Percentiles rank a stretch among this genome's conserved stretches.
Conservation (phyloP, 2,888 invertebrate species). For the Thysanoteuthis rhombus region DNA sequence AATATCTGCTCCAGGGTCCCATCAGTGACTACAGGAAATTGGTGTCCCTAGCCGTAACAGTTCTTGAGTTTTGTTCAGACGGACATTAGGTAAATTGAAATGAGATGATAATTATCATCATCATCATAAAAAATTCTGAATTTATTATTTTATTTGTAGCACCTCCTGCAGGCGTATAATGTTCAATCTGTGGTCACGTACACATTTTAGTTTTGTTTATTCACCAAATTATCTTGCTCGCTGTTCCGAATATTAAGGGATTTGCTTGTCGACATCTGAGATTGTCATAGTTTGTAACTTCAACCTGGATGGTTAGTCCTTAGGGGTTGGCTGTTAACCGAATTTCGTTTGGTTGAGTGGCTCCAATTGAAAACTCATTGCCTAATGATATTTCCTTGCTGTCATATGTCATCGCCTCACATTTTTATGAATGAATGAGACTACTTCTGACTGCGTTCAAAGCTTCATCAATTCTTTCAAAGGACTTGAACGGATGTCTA, state of each 20-base stretch:
- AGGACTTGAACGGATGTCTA: not conserved
- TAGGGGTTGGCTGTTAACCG: not conserved
- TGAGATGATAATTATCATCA: too few relatives aligned
- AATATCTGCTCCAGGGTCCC: too few relatives aligned
- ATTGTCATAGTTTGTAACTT: not conserved
- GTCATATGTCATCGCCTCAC: not conserved
- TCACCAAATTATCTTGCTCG: too few relatives aligned
- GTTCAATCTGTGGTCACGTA: too few relatives aligned
- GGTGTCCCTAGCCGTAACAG: too few relatives aligned
- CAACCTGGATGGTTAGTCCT: not conserved
- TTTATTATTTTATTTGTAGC: too few relatives aligned
- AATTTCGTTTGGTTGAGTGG: not conserved
- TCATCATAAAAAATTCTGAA: too few relatives aligned
- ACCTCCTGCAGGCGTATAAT: too few relatives aligned
- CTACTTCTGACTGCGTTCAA: not conserved
- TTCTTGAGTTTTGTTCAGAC: too few relatives aligned
- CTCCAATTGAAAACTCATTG: not conserved
- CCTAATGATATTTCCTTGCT: not conserved
- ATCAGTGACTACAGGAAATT: too few relatives aligned
- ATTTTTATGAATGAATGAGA: not conserved
- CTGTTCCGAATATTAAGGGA: not conserved
- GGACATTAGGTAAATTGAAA: too few relatives aligned
- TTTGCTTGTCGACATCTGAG: not conserved
- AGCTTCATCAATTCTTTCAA: not conserved
- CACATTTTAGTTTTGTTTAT: too few relatives aligned